Base-by-base conservation (phyloP, 1,140 invertebrate genomes). In the Plodia interpunctella region DNA sequence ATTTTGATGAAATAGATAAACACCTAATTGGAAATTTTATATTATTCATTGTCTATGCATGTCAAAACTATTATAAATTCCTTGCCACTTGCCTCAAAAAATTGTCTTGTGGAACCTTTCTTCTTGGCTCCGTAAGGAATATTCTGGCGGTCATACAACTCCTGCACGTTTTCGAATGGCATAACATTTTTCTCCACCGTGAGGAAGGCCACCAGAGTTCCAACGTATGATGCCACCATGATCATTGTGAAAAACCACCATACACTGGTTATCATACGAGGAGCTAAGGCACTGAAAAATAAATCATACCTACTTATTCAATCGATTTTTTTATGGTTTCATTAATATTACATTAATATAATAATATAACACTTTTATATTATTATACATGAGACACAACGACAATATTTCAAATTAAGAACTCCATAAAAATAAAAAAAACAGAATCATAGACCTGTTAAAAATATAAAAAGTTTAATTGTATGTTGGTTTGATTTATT, bases 221-320 rank as follows among this genome's bases (percentile, higher is more conserved):
- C 86, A 0, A 98, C 99, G 79, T 99, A 99, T 0, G 97, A 98
- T 0, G 97, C 97, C 0, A 98, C 97, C 87, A 99, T 97, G 62
- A 99, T 98, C 30, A 99, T 91, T 0, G 96, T 97, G 76, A 98
- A 99, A 73, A 98, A 98, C 95, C 96, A 98, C 97, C 98, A 99
- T 19, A 95, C 94, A 44, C 93, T 94, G 0, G 94, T 94, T 28
- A 95, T 92, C 72, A 95, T 93, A 55, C 96, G 90, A 0, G 95
- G 96, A 0, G 94, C 95, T 62, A 94, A 87, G 0, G 95, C 95
- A 74, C 95, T 95, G 71, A 28, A 82, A 89, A 67, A 8, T 50
- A 49, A 59, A 51, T 28, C 28, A 28, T 28, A 28, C 28, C 28
- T 28, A 28, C 9, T 28, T 28, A 28, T 9, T 28, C 3, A 28